Evolutionary conservation across 2,113 vertebrate species (phyloP).

Genomic region (Bucco capensis): DNA sequence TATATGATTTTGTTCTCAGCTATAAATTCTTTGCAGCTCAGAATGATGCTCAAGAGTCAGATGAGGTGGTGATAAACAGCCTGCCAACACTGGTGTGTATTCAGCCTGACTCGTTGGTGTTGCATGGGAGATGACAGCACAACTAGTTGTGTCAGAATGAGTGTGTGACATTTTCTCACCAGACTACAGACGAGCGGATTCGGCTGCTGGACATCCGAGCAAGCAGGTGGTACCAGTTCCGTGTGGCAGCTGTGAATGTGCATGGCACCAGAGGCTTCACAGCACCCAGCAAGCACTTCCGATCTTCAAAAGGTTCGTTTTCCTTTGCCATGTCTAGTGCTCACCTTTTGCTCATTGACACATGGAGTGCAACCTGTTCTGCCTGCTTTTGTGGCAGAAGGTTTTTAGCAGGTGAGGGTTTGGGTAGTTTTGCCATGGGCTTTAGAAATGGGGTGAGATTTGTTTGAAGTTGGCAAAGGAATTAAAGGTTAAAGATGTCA

Average conservation of each 20-base stretch:
- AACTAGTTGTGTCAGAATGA: fast-evolving
- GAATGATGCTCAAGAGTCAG: not conserved
- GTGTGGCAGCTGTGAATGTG: slow-evolving; percentile 91
- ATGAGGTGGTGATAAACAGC: not conserved
- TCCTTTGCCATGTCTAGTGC: not conserved
- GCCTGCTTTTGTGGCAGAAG: not conserved
- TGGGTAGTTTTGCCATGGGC: not conserved
- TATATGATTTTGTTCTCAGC: not conserved
- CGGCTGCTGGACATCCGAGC: slow-evolving; percentile 84
- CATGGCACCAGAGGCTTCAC: slow-evolving; percentile 96
- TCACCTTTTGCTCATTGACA: not conserved
- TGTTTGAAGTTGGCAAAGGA: not conserved
- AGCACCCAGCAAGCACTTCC: slow-evolving; percentile 95
- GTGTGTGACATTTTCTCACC: slow-evolving; percentile 41
- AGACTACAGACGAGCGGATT: slow-evolving; percentile 88
- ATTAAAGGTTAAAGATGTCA: not conserved
- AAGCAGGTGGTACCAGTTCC: slow-evolving; percentile 97
- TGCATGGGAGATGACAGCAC: not conserved
- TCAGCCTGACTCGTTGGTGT: not conserved
- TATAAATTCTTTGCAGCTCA: not conserved
- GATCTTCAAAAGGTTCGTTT: slow-evolving; percentile 87
- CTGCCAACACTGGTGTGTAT: not conserved
- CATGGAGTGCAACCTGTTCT: not conserved
- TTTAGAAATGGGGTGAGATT: not conserved
- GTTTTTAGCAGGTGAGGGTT: slow-evolving; percentile 17